Conservation (phyloP, 1,140 invertebrate species). For the Zaprionus africanus region DNA sequence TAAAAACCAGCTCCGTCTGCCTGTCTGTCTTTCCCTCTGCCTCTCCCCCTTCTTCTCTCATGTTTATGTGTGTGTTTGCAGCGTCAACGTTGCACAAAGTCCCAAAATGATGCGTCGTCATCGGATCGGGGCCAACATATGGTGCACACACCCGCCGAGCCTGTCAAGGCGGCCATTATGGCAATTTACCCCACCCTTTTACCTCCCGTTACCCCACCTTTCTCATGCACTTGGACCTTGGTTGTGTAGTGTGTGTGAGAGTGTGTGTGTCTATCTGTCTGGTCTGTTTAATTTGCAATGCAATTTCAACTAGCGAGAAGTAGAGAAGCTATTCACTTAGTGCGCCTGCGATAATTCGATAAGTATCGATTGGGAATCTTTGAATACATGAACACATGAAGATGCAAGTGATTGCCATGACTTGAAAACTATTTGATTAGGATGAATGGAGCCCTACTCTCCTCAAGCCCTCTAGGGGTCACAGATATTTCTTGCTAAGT, state of each 20-base stretch:
- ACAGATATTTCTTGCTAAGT: too few relatives aligned
- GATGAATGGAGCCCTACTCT: too few relatives aligned
- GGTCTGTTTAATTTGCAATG: neutral
- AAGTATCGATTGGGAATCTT: neutral
- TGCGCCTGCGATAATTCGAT: neutral
- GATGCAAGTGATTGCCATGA: too few relatives aligned
- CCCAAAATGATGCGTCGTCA: constrained; percentile 11
- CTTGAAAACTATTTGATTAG: too few relatives aligned
- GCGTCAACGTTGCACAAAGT: neutral
- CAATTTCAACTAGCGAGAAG: neutral
- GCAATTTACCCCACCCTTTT: constrained; percentile 3
- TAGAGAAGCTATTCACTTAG: neutral
- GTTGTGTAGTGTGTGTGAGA: neutral
- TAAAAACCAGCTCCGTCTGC: neutral
- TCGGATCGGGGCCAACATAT: constrained; percentile 25
- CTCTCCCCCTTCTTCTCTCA: neutral
- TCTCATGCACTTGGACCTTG: constrained; percentile 6
- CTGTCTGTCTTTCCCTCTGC: neutral
- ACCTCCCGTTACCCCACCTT: neutral
- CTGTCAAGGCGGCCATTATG: constrained; percentile 19
- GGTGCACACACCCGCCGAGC: constrained; percentile 19
- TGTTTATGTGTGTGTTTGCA: neutral
- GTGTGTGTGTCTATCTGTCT: neutral
- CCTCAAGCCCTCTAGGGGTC: too few relatives aligned
- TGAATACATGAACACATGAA: too few relatives aligned